These are phyloP conservation scores for Ectropis crepuscularia DNA, from an alignment of 2,888 invertebrate genomes.

Conservation along the genomic window DNA sequence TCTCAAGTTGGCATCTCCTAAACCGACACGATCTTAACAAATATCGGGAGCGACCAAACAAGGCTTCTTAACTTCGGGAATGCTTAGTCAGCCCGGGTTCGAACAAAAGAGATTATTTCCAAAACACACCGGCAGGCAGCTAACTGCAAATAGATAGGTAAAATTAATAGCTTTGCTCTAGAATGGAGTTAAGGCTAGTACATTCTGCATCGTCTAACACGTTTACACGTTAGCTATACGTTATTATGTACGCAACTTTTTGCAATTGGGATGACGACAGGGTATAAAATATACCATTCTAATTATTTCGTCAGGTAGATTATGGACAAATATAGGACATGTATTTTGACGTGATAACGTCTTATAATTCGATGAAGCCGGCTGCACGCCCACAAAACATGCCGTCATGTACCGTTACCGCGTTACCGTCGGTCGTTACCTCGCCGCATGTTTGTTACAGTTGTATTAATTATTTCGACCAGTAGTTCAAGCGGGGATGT, in stretches of 20 bases:
- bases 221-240: constrained; percentile 6
- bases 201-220: constrained; percentile 31
- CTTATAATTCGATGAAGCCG: too few relatives aligned
- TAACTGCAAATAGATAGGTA: constrained; percentile 46
- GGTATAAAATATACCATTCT: too few relatives aligned
- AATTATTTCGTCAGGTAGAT: too few relatives aligned
- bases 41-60: constrained; percentile 74
- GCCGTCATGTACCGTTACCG: too few relatives aligned
- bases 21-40: constrained; percentile 77
- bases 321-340: too few relatives aligned
- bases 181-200: constrained; percentile 27
- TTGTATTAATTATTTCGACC: too few relatives aligned
- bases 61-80: constrained; percentile 71
- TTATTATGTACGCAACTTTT: background rate
- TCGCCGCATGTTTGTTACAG: too few relatives aligned
- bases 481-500: too few relatives aligned
- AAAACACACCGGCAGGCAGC: constrained; percentile 52
- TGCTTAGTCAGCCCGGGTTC: constrained; percentile 67
- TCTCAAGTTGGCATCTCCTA: constrained; percentile 71
- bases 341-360: too few relatives aligned
- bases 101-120: constrained; percentile 71
- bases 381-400: too few relatives aligned
- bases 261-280: too few relatives aligned
- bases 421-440: too few relatives aligned
- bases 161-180: constrained; percentile 39